Conservation (phyloP, 1,140 invertebrate genomes). For the Aphis craccivora region DNA sequence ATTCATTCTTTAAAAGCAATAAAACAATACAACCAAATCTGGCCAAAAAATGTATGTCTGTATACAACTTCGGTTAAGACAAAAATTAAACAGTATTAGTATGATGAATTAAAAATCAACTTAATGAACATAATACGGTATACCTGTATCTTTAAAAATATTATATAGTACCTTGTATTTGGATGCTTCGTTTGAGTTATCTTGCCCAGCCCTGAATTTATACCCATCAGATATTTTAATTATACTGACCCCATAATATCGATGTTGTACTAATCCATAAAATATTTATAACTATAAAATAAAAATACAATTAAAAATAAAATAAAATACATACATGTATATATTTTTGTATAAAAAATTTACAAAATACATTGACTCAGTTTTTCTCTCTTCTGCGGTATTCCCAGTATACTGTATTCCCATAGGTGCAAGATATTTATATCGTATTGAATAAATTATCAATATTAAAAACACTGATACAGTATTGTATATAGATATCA, state of each 20-base stretch:
- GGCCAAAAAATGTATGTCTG: neutral
- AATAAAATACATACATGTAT: too few species aligned
- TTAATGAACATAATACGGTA: neutral
- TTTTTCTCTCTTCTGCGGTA: neutral
- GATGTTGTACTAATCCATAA: neutral
- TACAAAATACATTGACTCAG: neutral
- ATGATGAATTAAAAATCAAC: neutral
- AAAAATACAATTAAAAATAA: too few species aligned
- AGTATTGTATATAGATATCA: neutral
- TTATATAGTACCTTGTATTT: too few species aligned
- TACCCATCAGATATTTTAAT: neutral
- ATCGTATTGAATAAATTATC: neutral
- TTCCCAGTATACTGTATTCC: too few species aligned
- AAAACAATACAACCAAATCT: neutral
- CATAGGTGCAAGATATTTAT: neutral
- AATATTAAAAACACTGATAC: neutral
- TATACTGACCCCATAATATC: neutral
- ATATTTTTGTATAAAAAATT: too few species aligned
- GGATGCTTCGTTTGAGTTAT: too few species aligned
- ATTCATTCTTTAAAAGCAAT: neutral
- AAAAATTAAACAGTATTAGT: neutral
- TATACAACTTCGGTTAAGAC: neutral
- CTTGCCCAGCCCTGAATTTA: too few species aligned
- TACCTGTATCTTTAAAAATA: too few species aligned
- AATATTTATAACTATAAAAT: neutral